Conservation (phyloP, 1,140 invertebrate species). For the Scaptomyza graminum region DNA sequence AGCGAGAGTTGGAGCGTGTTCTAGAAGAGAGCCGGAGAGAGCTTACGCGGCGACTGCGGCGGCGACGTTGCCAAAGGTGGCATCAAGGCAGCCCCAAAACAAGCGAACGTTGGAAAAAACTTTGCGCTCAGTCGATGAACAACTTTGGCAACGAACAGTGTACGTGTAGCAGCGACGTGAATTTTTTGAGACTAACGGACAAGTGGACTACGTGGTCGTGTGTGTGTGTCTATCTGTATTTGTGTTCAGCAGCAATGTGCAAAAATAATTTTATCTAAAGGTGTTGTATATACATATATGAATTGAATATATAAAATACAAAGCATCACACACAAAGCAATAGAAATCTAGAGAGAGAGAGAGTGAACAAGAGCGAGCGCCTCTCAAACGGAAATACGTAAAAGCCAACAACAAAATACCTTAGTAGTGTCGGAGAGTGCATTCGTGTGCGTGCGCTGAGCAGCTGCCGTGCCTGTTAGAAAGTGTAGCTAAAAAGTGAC, state of each 20-base stretch:
- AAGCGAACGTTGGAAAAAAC: conserved; percentile 32
- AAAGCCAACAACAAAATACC: conserved; percentile 14
- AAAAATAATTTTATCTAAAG: conserved; percentile 80
- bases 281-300: conserved; percentile 77
- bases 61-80: conserved; percentile 32
- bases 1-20: not conserved
- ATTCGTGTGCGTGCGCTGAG: conserved; percentile 46
- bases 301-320: conserved; percentile 71
- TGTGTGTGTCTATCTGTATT: conserved; percentile 40
- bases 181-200: conserved; percentile 19
- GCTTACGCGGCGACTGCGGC: conserved; percentile 4
- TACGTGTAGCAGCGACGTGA: conserved; percentile 9
- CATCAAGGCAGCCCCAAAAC: conserved; percentile 25
- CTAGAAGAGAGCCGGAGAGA: conserved; percentile 11
- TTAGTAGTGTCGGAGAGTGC: conserved; percentile 52
- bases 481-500: conserved; percentile 74
- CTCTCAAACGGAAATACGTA: conserved; percentile 68
- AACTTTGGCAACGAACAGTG: conserved; percentile 66
- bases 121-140: conserved; percentile 66
- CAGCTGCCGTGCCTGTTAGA: conserved; percentile 51
- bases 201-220: conserved; percentile 52
- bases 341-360: conserved; percentile 10
- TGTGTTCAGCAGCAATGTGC: conserved; percentile 69
- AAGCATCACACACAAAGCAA: conserved; percentile 46
- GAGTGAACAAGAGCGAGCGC: conserved; percentile 36